Evolutionary conservation across 2,888 invertebrate species (phyloP).

Genomic region (Epiblema foenella): DNA sequence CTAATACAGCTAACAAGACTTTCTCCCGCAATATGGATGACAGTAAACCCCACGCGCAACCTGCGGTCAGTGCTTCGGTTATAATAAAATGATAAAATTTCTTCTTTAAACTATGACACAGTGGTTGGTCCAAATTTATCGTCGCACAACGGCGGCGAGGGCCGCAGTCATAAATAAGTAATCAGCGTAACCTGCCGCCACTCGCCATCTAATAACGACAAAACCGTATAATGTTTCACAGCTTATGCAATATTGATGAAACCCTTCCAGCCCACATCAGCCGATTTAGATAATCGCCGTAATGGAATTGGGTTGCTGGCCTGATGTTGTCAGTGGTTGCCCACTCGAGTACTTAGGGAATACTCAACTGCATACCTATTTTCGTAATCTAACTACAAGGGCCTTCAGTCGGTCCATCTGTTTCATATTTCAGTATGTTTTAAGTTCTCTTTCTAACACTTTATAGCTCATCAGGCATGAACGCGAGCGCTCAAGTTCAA

Average conservation of each 20-base stretch:
- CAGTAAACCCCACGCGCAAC: conserved; percentile 36
- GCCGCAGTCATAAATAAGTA: conserved; percentile 75
- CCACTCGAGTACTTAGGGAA: conserved; percentile 1
- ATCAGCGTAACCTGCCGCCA: conserved; percentile 66
- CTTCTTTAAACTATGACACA: conserved; percentile 61
- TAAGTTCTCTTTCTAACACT: too few species aligned
- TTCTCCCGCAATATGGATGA: conserved; percentile 29
- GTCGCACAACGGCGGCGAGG: conserved; percentile 55
- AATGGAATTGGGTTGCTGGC: conserved; percentile 46
- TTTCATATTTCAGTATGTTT: too few species aligned
- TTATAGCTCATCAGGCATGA: too few species aligned
- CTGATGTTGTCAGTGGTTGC: conserved; percentile 24
- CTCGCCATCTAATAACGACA: conserved; percentile 43
- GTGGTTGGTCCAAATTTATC: conserved; percentile 70
- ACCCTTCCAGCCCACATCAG: conserved; percentile 53
- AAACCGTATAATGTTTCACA: conserved; percentile 45
- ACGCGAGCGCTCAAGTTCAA: too few species aligned
- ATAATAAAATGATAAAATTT: conserved; percentile 38
- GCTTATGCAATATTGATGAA: conserved; percentile 56
- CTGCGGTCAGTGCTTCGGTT: conserved; percentile 26
- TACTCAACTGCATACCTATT: neutral
- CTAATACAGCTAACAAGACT: conserved; percentile 20
- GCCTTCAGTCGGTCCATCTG: neutral
- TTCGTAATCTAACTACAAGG: neutral
- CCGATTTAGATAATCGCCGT: conserved; percentile 53